Evolutionary conservation across 2,113 vertebrate species (phyloP), one percentile per base, ranked within the genome.

Genomic region (Cottus gobio): DNA sequence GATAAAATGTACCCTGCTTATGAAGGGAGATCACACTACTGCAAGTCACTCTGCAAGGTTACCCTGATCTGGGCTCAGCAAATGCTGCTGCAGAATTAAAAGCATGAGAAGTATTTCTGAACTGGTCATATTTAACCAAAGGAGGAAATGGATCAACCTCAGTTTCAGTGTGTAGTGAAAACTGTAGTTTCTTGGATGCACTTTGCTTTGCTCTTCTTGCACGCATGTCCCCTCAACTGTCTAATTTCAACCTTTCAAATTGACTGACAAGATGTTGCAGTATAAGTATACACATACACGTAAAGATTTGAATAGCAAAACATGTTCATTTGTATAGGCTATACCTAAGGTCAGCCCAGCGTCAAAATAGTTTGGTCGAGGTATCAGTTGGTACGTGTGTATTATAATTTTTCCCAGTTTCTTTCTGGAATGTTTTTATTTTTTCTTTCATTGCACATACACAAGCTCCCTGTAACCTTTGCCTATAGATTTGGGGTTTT

Each of bases 21-120:
- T 81, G 44, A 80, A 50, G 56, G 31, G 30, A 84, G 87, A 63
- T 83, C 84, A 75, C 77, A 77, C 57, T 63, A 7, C 50, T 87
- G 77, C 57, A 68, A 85, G 64, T 86, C 78, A 82, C 28, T 66
- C 73, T 46, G 48, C 82, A 84, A 90, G 88, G 86, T 86, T 87
- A 75, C 72, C 60, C 56, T 58, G 63, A 82, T 76, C 52, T 73
- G 74, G 71, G 82, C 77, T 72, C 54, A 77, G 73, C 26, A n/a
- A 57, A 44, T 52, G 69, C 85, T 63, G 57, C 71, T 81, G 68
- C 73, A 88, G 83, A 89, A 88, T 91, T 84, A 84, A 82, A 91
- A 91, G 88, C 83, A 91, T 83, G 85, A 86, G 0, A 90, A 90
- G 69, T 86, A 93, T 91, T 79, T 87, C 75, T 75, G 46, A 77